phyloP scores from a whole-genome alignment of 2,797 vertebrate genomes.

The Syngnathus acus region DNA sequence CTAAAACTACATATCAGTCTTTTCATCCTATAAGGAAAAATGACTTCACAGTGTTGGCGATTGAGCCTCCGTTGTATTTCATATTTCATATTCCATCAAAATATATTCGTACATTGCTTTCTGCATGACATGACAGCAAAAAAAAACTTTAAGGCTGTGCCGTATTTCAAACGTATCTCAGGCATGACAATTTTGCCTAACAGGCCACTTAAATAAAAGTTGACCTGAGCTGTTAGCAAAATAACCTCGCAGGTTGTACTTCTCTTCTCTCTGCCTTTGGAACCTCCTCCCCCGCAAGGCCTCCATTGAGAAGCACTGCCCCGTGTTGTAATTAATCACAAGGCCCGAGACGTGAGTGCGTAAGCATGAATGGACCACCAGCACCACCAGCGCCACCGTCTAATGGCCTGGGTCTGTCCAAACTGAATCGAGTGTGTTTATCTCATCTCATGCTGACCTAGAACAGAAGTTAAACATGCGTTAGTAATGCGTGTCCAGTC shows the following conservation, averaged over 20 bases:
- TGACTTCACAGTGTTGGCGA: background rate
- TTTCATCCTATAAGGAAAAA: no score
- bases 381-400: constrained; percentile 37
- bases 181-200: background rate
- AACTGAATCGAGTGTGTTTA: constrained; percentile 71
- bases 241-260: background rate
- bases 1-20: no score
- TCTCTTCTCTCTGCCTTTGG: background rate
- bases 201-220: background rate
- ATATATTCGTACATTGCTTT: background rate
- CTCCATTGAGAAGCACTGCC: constrained; percentile 58
- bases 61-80: background rate
- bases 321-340: constrained; percentile 67
- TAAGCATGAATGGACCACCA: constrained; percentile 49
- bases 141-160: background rate
- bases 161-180: background rate
- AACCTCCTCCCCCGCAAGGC: constrained; percentile 8
- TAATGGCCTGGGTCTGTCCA: constrained; percentile 58
- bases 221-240: background rate
- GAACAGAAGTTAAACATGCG: constrained; percentile 71
- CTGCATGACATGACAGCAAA: background rate
- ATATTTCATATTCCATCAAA: background rate
- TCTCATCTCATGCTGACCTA: constrained; percentile 76
- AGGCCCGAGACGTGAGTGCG: constrained; percentile 44
- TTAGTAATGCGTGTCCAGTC: constrained; percentile 60